These are phyloP conservation scores for Elymnias hypermnestra DNA, from an alignment of 1,140 invertebrate species.

Conservation along the genomic window DNA sequence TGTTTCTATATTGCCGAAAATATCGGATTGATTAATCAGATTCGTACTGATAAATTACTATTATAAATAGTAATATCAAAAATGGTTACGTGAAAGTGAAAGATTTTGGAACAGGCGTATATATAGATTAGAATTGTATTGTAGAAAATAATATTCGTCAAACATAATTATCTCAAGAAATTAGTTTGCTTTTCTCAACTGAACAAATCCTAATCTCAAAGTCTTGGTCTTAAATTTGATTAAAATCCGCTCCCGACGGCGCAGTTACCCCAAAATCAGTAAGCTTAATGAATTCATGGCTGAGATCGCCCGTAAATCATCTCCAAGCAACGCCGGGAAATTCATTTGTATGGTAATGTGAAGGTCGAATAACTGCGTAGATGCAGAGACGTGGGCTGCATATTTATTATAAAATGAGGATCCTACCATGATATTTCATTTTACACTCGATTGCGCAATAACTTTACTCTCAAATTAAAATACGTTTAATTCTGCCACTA, in stretches of 20 bases:
- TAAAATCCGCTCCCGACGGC: constrained; percentile 4
- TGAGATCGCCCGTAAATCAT: constrained; percentile 25
- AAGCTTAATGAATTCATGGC: constrained; percentile 14
- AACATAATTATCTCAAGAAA: neutral
- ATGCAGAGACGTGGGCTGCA: constrained; percentile 20
- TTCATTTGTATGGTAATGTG: constrained; percentile 38
- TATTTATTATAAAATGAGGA: constrained; percentile 9
- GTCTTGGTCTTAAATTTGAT: constrained; percentile 1
- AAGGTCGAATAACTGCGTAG: constrained; percentile 20
- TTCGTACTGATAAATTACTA: no score
- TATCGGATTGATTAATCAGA: no score
- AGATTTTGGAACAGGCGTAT: no score
- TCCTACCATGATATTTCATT: neutral
- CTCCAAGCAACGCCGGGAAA: constrained; percentile 20
- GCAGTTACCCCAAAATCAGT: constrained; percentile 1
- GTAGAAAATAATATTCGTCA: neutral
- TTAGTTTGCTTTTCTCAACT: neutral
- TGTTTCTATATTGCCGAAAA: no score
- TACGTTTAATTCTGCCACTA: no score
- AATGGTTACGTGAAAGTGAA: no score
- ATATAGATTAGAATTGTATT: no score
- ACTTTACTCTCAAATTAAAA: no score
- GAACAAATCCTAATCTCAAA: constrained; percentile 1
- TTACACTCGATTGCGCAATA: neutral
- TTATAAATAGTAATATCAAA: no score